phyloP scores from a whole-genome alignment of 2,797 vertebrate species.

The Fratercula arctica region DNA sequence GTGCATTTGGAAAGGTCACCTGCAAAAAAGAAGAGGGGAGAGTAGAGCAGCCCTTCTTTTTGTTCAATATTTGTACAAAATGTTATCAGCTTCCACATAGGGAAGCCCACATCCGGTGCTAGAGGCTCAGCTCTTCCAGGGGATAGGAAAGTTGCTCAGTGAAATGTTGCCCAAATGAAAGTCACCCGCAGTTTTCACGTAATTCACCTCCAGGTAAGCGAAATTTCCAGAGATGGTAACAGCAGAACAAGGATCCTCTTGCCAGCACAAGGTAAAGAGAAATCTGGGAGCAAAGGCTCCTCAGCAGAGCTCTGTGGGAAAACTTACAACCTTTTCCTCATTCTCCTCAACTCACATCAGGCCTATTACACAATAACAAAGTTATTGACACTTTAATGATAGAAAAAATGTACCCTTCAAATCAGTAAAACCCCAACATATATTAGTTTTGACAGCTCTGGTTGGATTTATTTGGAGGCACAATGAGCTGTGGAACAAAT shows the following conservation, averaged over 20 bases:
- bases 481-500: slow-evolving; percentile 36
- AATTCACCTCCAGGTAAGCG: background rate
- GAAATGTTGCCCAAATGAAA: background rate
- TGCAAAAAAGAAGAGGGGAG: slow-evolving; percentile 23
- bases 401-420: slow-evolving; percentile 45
- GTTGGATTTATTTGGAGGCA: slow-evolving; percentile 39
- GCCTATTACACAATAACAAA: slow-evolving; percentile 1
- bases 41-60: background rate
- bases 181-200: background rate
- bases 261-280: background rate
- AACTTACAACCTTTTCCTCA: background rate
- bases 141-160: background rate
- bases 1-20: slow-evolving; percentile 52
- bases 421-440: background rate
- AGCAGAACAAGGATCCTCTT: background rate
- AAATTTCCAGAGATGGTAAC: background rate
- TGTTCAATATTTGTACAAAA: background rate
- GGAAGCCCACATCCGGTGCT: background rate
- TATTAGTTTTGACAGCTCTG: slow-evolving; percentile 34
- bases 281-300: background rate
- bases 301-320: background rate
- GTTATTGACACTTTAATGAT: slow-evolving; percentile 20
- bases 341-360: background rate
- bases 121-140: background rate
- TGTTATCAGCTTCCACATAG: background rate